phyloP scores from a whole-genome alignment of 2,797 vertebrate genomes.

The Loriculus beryllinus region DNA sequence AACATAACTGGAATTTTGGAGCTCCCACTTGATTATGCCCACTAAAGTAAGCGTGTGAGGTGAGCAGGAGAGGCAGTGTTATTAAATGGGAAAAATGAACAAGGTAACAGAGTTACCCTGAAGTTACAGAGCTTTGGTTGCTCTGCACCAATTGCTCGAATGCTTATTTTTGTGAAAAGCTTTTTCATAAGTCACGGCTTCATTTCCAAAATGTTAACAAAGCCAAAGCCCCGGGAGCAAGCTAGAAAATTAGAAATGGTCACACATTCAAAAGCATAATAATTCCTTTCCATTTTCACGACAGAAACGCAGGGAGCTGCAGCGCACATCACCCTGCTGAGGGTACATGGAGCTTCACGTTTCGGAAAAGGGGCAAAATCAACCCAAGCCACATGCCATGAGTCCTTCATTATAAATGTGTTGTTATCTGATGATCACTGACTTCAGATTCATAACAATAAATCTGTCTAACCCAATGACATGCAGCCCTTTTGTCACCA shows the following conservation, averaged over 20 bases:
- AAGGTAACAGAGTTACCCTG: neutral
- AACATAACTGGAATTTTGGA: constrained; percentile 22
- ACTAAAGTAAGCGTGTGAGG: neutral
- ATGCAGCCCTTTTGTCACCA: neutral
- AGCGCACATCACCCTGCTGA: neutral
- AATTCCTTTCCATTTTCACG: neutral
- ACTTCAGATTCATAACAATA: constrained; percentile 9
- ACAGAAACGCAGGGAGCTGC: neutral
- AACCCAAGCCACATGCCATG: neutral
- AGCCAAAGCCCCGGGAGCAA: neutral
- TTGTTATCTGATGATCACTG: constrained; percentile 1
- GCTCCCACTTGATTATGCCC: constrained; percentile 19
- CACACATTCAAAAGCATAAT: neutral
- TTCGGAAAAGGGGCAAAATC: neutral
- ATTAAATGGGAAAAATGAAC: neutral
- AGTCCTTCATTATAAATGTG: constrained; percentile 48
- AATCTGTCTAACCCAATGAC: neutral
- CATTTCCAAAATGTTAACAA: constrained; percentile 54
- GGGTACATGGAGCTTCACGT: neutral
- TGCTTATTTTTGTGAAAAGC: neutral
- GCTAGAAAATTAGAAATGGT: constrained; percentile 53
- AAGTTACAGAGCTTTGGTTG: neutral
- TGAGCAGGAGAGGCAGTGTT: neutral
- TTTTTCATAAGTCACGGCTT: constrained; percentile 8
- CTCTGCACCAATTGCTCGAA: neutral